Evolutionary conservation across 2,113 vertebrate species (phyloP).

Genomic region (Catharus bicknelli): DNA sequence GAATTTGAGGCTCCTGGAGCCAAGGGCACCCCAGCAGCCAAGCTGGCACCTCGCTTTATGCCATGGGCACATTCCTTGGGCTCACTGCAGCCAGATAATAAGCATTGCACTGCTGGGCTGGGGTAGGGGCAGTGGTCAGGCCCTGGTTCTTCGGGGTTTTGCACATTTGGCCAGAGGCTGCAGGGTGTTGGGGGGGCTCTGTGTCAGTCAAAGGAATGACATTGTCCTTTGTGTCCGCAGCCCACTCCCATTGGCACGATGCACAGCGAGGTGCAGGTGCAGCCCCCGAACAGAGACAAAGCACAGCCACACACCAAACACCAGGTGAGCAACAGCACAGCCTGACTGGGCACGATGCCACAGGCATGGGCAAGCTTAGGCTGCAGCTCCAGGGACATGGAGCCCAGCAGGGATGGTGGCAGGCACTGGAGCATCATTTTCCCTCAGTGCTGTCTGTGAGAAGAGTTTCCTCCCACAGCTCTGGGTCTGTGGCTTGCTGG

Average conservation of each 20-base stretch:
- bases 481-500: accelerated
- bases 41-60: background rate
- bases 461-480: background rate
- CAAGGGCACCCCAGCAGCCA: background rate
- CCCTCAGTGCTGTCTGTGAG: background rate
- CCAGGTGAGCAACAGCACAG: constrained; percentile 78
- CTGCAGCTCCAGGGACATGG: background rate
- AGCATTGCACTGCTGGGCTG: accelerated
- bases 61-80: background rate
- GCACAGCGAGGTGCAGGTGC: constrained; percentile 86
- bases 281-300: constrained; percentile 89
- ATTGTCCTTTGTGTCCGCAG: constrained; percentile 58
- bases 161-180: background rate
- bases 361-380: accelerated
- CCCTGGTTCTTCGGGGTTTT: accelerated
- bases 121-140: background rate
- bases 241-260: constrained; percentile 95
- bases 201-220: background rate
- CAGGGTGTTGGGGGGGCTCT: accelerated
- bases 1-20: background rate
- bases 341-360: accelerated
- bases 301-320: constrained; percentile 92
- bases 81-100: accelerated
- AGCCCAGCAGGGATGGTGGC: background rate
- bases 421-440: background rate